Evolutionary conservation across 2,888 invertebrate genomes (phyloP), one percentile per base, ranked within the genome.

Genomic region (Dolomedes plantarius): DNA sequence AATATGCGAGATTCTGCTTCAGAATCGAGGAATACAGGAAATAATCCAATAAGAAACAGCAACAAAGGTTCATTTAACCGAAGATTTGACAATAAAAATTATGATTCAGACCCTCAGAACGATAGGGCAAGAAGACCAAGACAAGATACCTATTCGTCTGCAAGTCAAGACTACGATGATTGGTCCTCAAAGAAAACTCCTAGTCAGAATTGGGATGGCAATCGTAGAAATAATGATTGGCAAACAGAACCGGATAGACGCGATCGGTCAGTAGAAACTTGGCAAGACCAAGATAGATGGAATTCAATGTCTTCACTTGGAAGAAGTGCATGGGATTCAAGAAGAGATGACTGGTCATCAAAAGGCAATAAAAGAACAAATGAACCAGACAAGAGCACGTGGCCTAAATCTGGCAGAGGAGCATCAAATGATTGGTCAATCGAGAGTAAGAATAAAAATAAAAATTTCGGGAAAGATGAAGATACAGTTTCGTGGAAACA

Each of bases 391-490:
- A n/a, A n/a, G n/a, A n/a, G n/a, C n/a, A n/a, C n/a, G 9, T 5
- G 36, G 36, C 9, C 36, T 7, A 36, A 36, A 9, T 5, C 7
- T 7, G 23, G 6, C 3, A 39, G 27, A 9, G n/a, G 41, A 23
- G n/a, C n/a, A n/a, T n/a, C n/a, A 72, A 73, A 36, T 0, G 68
- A 77, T 23, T 69, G 56, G 69, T 16, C 36, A 23, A 41, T 29
- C 6, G 67, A 74, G 28, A 32, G 28, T 36, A 9, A 36, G 36
- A 36, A 36, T 9, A 36, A 36, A 36, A 36, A n/a, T n/a, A n/a
- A n/a, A n/a, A n/a, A n/a, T 9, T 36, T 36, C 36, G 9, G 36
- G 5, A 36, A 9, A 36, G 36, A 36, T 36, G 36, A 36, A 6
- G 36, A 36, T 36, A 9, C 5, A 36, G n/a, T n/a, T n/a, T 36